These are phyloP conservation scores for Thalassarche chlororhynchos DNA, from an alignment of 2,113 vertebrate genomes.

Conservation along the genomic window DNA sequence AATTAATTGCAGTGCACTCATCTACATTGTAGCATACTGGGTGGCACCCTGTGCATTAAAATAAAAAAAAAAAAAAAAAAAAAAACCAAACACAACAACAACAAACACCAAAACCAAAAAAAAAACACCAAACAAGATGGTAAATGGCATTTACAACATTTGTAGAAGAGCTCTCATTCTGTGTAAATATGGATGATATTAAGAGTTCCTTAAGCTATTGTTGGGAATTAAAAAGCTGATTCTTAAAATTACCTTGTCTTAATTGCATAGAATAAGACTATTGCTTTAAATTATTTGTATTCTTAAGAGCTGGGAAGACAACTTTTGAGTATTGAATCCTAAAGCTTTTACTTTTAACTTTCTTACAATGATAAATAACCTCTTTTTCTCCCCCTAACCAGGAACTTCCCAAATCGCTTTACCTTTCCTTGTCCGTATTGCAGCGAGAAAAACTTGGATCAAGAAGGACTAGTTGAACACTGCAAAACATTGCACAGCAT, in stretches of 20 bases:
- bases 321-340: not conserved
- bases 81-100: no score
- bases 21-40: not conserved
- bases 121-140: not conserved
- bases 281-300: not conserved
- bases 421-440: slow-evolving; percentile 97
- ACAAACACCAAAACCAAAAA: no score
- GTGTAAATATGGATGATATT: not conserved
- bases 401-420: slow-evolving; percentile 92
- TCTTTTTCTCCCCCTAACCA: slow-evolving; percentile 32
- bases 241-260: not conserved
- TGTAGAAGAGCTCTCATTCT: not conserved
- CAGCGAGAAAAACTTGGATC: slow-evolving; percentile 92
- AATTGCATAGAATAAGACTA: not conserved
- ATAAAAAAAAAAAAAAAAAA: not conserved
- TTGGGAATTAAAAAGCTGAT: not conserved
- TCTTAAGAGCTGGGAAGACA: not conserved
- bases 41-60: not conserved
- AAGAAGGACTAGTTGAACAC: slow-evolving; percentile 94
- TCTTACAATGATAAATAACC: not conserved
- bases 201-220: not conserved
- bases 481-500: slow-evolving; percentile 88
- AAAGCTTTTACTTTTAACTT: not conserved
- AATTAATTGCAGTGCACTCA: not conserved
- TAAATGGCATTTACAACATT: not conserved